Base-by-base conservation (phyloP, 2,113 vertebrate species). In the Calcarius ornatus region DNA sequence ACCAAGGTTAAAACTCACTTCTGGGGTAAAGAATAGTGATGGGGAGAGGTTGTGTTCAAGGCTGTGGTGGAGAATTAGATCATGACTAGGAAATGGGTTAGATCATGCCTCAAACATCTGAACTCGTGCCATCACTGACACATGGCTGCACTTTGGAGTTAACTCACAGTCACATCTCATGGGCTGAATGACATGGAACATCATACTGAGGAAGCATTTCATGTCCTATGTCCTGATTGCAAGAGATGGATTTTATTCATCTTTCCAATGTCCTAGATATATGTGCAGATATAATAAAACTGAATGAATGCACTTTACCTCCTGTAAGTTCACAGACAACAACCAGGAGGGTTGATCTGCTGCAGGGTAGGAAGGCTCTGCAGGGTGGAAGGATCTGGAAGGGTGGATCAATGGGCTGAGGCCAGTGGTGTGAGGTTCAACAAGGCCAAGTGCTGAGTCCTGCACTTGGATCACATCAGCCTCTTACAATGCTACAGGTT, bases 371-470 rank as follows among this genome's bases (percentile, higher is more conserved):
- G 31, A 69, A 63, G 21, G 48, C 15, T 69, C 30, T 69, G 48
- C 47, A 69, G 45, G 27, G 7, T 51, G 45, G 10, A 48, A 15
- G 42, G 31, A 35, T 48, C 18, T 37, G 63, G 31, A 37, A 56
- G 47, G 54, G 6, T 16, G n/a, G 40, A 35, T 38, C 33, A 21
- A 7, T 31, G 40, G 15, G 10, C 35, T 48, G 20, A 28, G 31
- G 40, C 15, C 40, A 63, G 3, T 10, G 33, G 18, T 23, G 28
- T 35, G n/a, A 40, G 23, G 2, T 19, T 35, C 24, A 61, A 61
- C 14, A 35, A 19, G 6, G 11, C 0, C 0, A 47, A 54, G n/a
- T 11, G 6, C 25, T 48, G 56, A 31, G 35, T 48, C 21, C 42
- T 48, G 18, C 10, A 27, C 21, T 35, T 69, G 54, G 12, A 30